These are phyloP conservation scores for Agonopterix heracliana DNA, from an alignment of 2,888 invertebrate species.

Conservation along the genomic window DNA sequence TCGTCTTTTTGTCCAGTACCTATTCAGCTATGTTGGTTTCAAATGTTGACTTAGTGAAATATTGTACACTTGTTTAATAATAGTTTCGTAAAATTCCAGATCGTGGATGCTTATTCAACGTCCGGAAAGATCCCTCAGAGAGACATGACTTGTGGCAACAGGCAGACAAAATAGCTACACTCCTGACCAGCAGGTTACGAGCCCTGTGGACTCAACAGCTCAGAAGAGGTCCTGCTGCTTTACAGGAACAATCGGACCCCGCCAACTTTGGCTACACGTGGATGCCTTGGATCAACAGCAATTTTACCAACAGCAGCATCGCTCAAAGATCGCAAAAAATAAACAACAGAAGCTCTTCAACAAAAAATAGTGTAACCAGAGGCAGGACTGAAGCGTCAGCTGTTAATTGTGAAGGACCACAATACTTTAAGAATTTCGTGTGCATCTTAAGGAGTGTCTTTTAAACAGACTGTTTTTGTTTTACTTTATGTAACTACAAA, in stretches of 20 bases:
- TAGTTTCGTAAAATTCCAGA: slow-evolving; percentile 34
- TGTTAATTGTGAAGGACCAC: slow-evolving; percentile 44
- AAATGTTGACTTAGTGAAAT: no score
- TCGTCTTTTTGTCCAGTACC: no score
- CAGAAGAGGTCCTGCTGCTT: slow-evolving; percentile 43
- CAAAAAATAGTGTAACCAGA: slow-evolving; percentile 12
- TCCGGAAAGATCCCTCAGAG: slow-evolving; percentile 85
- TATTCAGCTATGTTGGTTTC: no score
- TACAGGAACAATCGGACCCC: slow-evolving; percentile 75
- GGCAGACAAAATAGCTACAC: slow-evolving; percentile 49
- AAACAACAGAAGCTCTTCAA: background rate
- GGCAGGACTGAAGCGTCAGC: slow-evolving; percentile 32
- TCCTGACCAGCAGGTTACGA: slow-evolving; percentile 45
- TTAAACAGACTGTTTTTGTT: slow-evolving; percentile 18
- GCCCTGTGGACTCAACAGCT: slow-evolving; percentile 50
- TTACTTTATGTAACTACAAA: background rate
- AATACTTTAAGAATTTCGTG: slow-evolving; percentile 53
- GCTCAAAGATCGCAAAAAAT: background rate
- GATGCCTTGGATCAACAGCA: slow-evolving; percentile 76
- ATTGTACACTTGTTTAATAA: no score
- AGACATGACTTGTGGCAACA: slow-evolving; percentile 73
- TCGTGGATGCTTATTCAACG: slow-evolving; percentile 84
- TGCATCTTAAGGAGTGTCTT: slow-evolving; percentile 56
- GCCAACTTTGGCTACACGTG: slow-evolving; percentile 72
- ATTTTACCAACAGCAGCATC: slow-evolving; percentile 3